Evolutionary conservation across 2,113 vertebrate species (phyloP).

Genomic region (Arizona elegans): DNA sequence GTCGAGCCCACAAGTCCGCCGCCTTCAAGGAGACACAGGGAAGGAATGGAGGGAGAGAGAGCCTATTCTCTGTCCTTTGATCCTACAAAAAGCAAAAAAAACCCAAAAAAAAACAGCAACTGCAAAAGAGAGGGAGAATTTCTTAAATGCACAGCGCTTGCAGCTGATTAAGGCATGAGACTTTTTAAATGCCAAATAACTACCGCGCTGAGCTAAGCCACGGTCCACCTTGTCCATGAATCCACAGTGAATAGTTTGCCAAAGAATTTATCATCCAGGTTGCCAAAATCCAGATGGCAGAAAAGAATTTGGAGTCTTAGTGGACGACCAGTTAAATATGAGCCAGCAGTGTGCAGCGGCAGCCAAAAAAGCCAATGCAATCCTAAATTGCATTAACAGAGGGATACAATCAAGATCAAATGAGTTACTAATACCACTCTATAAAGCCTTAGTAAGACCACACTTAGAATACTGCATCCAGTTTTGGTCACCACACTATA

Average conservation of each 20-base stretch:
- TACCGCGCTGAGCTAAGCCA: not conserved
- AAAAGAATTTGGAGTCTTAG: not conserved
- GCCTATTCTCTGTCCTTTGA: fast-evolving
- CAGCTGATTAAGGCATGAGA: not conserved
- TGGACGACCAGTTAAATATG: no score
- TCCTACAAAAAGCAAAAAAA: not conserved
- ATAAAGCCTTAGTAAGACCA: no score
- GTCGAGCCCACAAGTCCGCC: slow-evolving; percentile 22
- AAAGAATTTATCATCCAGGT: not conserved
- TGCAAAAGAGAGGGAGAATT: fast-evolving
- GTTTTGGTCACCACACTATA: no score
- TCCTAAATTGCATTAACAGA: no score
- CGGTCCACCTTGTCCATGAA: not conserved
- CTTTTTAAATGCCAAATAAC: not conserved
- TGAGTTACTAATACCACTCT: no score
- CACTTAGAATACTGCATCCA: no score
- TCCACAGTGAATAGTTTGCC: not conserved
- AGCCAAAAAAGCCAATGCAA: no score
- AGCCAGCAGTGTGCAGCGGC: no score
- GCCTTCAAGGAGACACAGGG: slow-evolving; percentile 25
- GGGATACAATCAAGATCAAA: no score
- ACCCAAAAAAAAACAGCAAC: not conserved
- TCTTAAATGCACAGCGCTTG: fast-evolving
- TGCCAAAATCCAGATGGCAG: not conserved
- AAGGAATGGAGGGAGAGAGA: not conserved